phyloP scores from a whole-genome alignment of 2,888 invertebrate species.

The Andrena praecox region DNA sequence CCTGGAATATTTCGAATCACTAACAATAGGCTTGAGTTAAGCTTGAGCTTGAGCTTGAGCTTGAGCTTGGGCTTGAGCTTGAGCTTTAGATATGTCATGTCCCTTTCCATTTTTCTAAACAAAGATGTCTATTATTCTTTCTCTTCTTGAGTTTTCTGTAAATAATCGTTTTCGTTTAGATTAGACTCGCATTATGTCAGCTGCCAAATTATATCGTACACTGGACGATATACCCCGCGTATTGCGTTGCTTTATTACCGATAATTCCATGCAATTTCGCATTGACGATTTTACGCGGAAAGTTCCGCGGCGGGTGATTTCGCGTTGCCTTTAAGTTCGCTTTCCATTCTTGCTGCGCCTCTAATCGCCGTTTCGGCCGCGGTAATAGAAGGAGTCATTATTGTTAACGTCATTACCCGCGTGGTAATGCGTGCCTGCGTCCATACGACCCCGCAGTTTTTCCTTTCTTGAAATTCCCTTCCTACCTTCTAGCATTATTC shows the following conservation, averaged over 20 bases:
- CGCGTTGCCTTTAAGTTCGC: slow-evolving; percentile 31
- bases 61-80: no score
- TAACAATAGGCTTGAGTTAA: no score
- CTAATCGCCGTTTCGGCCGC: slow-evolving; percentile 15
- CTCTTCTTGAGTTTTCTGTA: not conserved
- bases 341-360: slow-evolving; percentile 56
- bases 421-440: slow-evolving; percentile 33
- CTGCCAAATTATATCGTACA: slow-evolving; percentile 36
- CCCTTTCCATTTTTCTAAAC: not conserved
- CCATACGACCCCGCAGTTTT: slow-evolving; percentile 20
- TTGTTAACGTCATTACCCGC: slow-evolving; percentile 53
- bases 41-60: no score
- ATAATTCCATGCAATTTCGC: slow-evolving; percentile 61
- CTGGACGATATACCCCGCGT: slow-evolving; percentile 20
- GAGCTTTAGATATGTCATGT: no score
- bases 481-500: not conserved
- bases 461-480: slow-evolving; percentile 3
- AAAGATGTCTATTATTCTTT: not conserved
- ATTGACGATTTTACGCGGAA: slow-evolving; percentile 45
- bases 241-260: slow-evolving; percentile 42
- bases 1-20: no score
- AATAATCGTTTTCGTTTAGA: not conserved
- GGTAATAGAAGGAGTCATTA: slow-evolving; percentile 48
- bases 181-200: slow-evolving; percentile 44
- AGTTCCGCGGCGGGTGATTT: slow-evolving; percentile 21